Base-by-base conservation (phyloP, 2,113 vertebrate species). In the Alaudala cheleensis region DNA sequence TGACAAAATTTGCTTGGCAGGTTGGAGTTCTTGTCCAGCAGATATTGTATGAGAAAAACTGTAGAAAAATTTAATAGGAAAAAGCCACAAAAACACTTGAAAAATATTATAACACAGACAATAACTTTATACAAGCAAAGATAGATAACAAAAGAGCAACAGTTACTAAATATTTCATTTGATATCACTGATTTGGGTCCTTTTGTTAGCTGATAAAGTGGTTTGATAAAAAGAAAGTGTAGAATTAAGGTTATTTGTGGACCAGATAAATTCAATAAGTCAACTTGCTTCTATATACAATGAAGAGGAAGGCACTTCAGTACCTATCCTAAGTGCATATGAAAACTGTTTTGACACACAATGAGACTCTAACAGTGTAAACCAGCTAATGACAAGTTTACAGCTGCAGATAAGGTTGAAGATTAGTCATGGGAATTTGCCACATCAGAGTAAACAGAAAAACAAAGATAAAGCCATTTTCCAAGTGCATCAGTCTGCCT, bases 301-400 rank as follows among this genome's bases (percentile, higher is more conserved):
- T 14, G n/a, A 72, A 72, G 93, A 80, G 29, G 39, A 65, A 82
- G n/a, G 33, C 23, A 26, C 11, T 3, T 13, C 84, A 65, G 8
- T 54, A 60, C 16, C 0, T 54, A 79, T 50, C 19, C 3, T 29
- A 60, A 87, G 24, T 14, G 23, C 18, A 4, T 64, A 53, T 57
- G 49, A 69, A 20, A 80, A 40, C 25, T 45, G 45, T 92, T 90
- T 70, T 39, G 37, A 83, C 37, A 40, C 50, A 80, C 45, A 93
- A n/a, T 80, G 54, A 82, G 72, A 50, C 26, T n/a, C 33, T 34
- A 62, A 58, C 37, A 83, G 16, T 83, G 50, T 88, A 95, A 96
- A 90, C 42, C 74, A 72, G 31, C 53, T 85, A 88, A 72, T 92
- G 80, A 79, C 44, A 96, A 85, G 31, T 49, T 88, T 92, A 85